Percentiles rank a stretch among this genome's conserved stretches.
These are phyloP conservation scores for Papilio xuthus DNA, from an alignment of 1,140 invertebrate genomes.

Conservation along the genomic window DNA sequence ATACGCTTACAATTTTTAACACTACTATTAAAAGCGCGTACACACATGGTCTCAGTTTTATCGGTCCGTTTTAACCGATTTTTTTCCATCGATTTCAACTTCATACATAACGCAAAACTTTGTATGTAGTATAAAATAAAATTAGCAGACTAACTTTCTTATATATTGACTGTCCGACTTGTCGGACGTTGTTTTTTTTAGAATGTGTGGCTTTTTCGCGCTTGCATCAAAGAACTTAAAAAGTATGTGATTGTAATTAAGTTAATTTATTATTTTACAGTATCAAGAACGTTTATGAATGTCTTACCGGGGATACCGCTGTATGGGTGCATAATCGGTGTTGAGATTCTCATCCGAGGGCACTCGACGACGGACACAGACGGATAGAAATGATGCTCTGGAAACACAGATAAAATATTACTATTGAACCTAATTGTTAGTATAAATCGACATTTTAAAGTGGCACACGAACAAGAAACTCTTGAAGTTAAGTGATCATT, in stretches of 20 bases:
- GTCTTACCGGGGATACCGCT: slow-evolving; percentile 85
- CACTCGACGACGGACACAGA: slow-evolving; percentile 90
- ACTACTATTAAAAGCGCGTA: neutral
- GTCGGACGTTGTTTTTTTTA: neutral
- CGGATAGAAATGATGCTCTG: slow-evolving; percentile 89
- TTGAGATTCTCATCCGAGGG: slow-evolving; percentile 94
- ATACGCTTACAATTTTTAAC: neutral
- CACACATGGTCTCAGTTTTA: no score
- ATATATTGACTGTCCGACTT: neutral
- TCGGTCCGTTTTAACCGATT: no score
- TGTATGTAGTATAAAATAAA: no score
- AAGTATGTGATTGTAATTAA: no score
- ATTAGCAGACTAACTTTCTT: no score
- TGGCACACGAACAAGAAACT: neutral
- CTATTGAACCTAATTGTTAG: no score
- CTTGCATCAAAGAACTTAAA: neutral
- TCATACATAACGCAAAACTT: no score
- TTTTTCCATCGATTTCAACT: no score
- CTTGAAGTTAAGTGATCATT: no score
- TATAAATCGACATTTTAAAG: no score
- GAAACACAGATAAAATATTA: slow-evolving; percentile 49
- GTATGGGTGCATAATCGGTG: slow-evolving; percentile 87
- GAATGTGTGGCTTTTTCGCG: neutral
- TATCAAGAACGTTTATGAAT: slow-evolving; percentile 6
- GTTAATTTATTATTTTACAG: neutral